Conservation (phyloP, 2,888 invertebrate species). For the Sarcophaga variegata region DNA sequence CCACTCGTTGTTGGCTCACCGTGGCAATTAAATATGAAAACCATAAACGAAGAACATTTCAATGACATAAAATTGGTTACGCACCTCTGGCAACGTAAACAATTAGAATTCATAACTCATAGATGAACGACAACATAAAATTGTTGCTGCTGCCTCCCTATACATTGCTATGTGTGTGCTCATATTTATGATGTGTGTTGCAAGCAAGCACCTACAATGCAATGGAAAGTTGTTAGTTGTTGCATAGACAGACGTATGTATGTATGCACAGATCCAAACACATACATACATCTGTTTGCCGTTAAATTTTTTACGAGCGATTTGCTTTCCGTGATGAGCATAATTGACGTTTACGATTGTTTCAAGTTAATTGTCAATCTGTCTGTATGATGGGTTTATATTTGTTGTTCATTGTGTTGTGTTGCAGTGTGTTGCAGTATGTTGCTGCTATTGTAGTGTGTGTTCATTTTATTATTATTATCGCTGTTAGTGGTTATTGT, state of each 20-base stretch:
- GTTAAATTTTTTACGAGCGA: slow-evolving; percentile 71
- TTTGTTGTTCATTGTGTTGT: slow-evolving; percentile 21
- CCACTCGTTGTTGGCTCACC: too few relatives aligned
- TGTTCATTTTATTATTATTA: not conserved
- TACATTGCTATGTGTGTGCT: not conserved
- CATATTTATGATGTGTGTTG: slow-evolving; percentile 20
- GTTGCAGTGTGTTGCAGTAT: not conserved
- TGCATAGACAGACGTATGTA: not conserved
- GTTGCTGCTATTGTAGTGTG: not conserved
- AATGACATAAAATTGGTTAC: slow-evolving; percentile 47
- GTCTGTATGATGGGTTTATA: slow-evolving; percentile 63
- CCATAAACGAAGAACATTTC: slow-evolving; percentile 21
- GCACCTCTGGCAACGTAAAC: slow-evolving; percentile 55
- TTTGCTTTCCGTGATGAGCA: slow-evolving; percentile 73
- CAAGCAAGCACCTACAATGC: slow-evolving; percentile 14
- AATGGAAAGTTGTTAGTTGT: slow-evolving; percentile 28
- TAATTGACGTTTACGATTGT: slow-evolving; percentile 73
- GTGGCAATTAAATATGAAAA: not conserved
- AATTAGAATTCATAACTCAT: slow-evolving; percentile 71
- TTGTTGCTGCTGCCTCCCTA: slow-evolving; percentile 27
- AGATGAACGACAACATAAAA: slow-evolving; percentile 30
- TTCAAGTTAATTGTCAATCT: slow-evolving; percentile 72
- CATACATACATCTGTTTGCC: slow-evolving; percentile 55
- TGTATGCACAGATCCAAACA: not conserved
- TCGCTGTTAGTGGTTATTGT: too few relatives aligned